Evolutionary conservation across 2,888 invertebrate genomes (phyloP).

Genomic region (Trichogramma dendrolimi): DNA sequence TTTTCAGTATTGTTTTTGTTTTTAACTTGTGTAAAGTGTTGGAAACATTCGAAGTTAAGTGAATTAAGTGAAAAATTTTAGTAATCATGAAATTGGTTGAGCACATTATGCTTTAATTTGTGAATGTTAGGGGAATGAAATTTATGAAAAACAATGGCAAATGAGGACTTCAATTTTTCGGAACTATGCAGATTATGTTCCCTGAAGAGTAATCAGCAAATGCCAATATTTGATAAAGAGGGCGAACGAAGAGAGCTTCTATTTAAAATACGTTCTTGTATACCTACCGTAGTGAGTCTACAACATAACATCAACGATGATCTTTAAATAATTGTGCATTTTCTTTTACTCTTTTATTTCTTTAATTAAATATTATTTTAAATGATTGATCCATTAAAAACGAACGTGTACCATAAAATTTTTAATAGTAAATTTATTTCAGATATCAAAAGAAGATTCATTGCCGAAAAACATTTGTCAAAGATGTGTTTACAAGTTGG

Average conservation of each 20-base stretch:
- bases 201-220: conserved; percentile 65
- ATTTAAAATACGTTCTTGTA: conserved; percentile 66
- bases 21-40: no score
- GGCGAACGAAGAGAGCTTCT: conserved; percentile 68
- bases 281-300: conserved; percentile 65
- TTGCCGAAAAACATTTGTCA: conserved; percentile 71
- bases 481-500: conserved; percentile 62
- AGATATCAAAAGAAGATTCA: conserved; percentile 70
- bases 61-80: no score
- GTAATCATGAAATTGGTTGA: no score
- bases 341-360: conserved; percentile 5
- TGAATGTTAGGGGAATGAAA: no score
- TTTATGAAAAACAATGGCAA: conserved; percentile 51
- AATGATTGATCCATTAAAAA: neutral
- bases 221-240: conserved; percentile 69
- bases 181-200: conserved; percentile 70
- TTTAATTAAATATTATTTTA: neutral
- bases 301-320: neutral
- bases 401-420: neutral
- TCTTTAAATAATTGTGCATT: neutral
- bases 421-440: conserved; percentile 32
- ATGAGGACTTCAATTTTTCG: conserved; percentile 64
- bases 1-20: no score
- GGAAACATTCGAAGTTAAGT: no score
- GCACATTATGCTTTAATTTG: no score